Conservation (phyloP, 2,113 vertebrate genomes). For the Cavia porcellus region DNA sequence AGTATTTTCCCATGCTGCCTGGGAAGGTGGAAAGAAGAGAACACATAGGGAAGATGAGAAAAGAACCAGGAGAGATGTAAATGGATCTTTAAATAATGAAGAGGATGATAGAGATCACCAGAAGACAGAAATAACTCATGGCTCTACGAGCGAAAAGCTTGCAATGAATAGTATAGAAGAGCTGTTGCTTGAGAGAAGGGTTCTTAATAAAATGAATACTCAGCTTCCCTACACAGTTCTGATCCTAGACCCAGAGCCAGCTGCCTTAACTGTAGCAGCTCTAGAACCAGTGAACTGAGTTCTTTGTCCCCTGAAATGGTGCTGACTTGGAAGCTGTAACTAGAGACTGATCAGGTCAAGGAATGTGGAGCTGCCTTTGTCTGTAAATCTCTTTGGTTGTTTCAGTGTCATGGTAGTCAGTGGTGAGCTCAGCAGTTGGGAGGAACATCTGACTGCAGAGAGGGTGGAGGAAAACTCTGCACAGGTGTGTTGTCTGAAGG, state of each 20-base stretch:
- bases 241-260: constrained; percentile 77
- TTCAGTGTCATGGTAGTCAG: constrained; percentile 58
- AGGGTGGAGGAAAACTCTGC: neutral
- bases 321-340: constrained; percentile 74
- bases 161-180: constrained; percentile 81
- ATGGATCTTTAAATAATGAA: constrained; percentile 79
- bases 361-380: neutral
- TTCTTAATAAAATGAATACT: constrained; percentile 82
- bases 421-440: constrained; percentile 63
- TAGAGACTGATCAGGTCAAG: constrained; percentile 9
- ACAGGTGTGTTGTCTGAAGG: neutral
- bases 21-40: neutral
- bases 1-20: neutral
- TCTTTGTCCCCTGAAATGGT: constrained; percentile 73
- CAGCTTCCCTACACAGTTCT: constrained; percentile 80
- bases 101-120: constrained; percentile 84
- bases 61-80: neutral
- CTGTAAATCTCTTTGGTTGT: neutral
- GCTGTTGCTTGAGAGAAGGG: constrained; percentile 78
- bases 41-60: neutral
- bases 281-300: constrained; percentile 76
- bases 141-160: constrained; percentile 78
- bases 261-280: constrained; percentile 75
- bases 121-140: constrained; percentile 83
- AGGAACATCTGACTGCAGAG: constrained; percentile 73